phyloP scores from a whole-genome alignment of 2,797 vertebrate species.

The Eulemur mongoz region DNA sequence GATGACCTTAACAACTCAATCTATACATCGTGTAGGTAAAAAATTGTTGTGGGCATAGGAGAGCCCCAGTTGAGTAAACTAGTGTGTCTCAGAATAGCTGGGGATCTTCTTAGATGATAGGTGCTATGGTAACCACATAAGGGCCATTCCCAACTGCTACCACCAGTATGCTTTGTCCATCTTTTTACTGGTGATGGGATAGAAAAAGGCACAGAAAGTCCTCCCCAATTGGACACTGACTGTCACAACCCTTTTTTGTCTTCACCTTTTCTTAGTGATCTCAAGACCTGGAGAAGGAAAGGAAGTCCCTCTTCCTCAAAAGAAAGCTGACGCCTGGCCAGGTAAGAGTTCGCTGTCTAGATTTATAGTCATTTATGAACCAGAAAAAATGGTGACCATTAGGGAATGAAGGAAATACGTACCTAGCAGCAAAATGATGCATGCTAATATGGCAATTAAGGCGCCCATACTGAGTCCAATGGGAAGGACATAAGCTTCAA shows the following conservation, averaged over 20 bases:
- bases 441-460: conserved; percentile 97
- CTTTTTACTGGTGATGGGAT: background rate
- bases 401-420: conserved; percentile 75
- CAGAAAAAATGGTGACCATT: background rate
- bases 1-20: background rate
- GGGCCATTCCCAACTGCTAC: background rate
- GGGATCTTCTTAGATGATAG: background rate
- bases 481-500: conserved; percentile 96
- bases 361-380: background rate
- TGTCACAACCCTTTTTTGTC: background rate
- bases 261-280: background rate
- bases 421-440: conserved; percentile 97
- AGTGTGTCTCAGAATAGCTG: background rate
- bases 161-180: background rate
- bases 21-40: background rate
- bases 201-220: background rate
- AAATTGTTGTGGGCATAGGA: background rate
- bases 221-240: background rate
- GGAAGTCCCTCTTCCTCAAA: background rate
- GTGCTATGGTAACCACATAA: background rate
- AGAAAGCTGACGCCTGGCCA: background rate
- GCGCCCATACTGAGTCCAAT: conserved; percentile 99
- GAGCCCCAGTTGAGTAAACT: background rate
- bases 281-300: background rate
- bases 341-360: background rate